Evolutionary conservation across 2,113 vertebrate genomes (phyloP), one percentile per base, ranked within the genome.

Genomic region (Dermatemys mawii): DNA sequence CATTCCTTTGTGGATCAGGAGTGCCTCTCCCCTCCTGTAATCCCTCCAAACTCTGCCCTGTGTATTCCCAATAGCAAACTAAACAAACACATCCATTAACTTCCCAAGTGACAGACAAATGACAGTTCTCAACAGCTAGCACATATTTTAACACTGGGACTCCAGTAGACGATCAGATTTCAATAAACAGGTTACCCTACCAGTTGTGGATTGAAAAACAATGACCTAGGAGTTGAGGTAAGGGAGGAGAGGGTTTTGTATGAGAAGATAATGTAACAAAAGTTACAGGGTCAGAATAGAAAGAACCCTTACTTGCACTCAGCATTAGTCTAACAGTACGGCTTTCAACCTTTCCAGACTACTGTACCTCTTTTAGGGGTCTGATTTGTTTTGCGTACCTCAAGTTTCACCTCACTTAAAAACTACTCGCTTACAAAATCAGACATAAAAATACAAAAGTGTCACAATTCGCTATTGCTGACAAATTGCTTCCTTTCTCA

Each of bases 71-170:
- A 94, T 60, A 91, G 88, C 88, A 79, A 97, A 93, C 94, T 96
- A 97, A 98, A 97, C 97, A 98, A 97, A 96, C 97, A 90, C 80
- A 86, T 97, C 95, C 92, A 97, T 96, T 97, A 94, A 93, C 92
- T 95, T 96, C 49, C 82, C 83, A 8, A 49, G 94, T 94, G 97
- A 98, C 95, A 95, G 97, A 95, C 92, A 93, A 96, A 95, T 97
- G 96, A 97, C 96, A 97, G 96, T 88, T 97, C 90, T 95, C 90
- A 93, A 93, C 90, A 96, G 89, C 35, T 2, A 97, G 94, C 89
- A 88, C 5, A 57, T 95, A 80, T 95, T 97, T 97, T 91, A 96
- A 63, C 0, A 0, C 91, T 80, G 93, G 90, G 91, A 78, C 92
- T 96, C 78, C 51, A 51, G 82, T 78, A 88, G 85, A 93, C 53